Conservation (phyloP, 2,888 invertebrate genomes). For the Ectobius pallidus region DNA sequence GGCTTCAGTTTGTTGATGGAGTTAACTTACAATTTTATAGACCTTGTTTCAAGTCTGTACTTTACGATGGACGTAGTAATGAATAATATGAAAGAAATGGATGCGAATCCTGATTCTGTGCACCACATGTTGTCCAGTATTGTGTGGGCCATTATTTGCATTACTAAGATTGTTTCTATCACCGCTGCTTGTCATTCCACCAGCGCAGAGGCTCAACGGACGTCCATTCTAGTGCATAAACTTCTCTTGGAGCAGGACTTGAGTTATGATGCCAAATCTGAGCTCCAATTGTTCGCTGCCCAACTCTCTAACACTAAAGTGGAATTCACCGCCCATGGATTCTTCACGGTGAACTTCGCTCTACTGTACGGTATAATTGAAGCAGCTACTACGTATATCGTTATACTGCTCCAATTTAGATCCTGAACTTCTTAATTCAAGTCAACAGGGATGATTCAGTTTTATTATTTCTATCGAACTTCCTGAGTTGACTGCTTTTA, state of each 20-base stretch:
- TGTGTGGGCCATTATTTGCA: not conserved
- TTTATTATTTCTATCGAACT: too few species aligned
- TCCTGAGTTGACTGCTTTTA: too few species aligned
- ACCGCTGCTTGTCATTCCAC: not conserved
- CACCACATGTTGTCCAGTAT: not conserved
- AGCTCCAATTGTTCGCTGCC: not conserved
- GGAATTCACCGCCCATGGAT: not conserved
- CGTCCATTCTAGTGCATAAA: not conserved
- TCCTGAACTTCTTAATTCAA: not conserved
- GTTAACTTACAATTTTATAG: constrained; percentile 3
- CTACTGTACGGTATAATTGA: not conserved
- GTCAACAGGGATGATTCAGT: too few species aligned
- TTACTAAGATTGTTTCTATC: not conserved
- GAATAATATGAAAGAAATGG: not conserved
- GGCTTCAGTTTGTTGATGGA: not conserved
- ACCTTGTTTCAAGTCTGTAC: not conserved
- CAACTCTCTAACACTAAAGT: constrained; percentile 1
- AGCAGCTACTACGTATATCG: not conserved
- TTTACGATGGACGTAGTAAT: constrained; percentile 3
- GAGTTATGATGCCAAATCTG: not conserved
- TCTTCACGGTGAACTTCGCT: not conserved
- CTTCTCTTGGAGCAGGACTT: not conserved
- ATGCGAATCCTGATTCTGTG: not conserved
- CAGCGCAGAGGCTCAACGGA: not conserved
- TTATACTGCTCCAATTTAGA: not conserved